Evolutionary conservation across 2,797 vertebrate genomes (phyloP).

Genomic region (Poeciliopsis paucimaculata): DNA sequence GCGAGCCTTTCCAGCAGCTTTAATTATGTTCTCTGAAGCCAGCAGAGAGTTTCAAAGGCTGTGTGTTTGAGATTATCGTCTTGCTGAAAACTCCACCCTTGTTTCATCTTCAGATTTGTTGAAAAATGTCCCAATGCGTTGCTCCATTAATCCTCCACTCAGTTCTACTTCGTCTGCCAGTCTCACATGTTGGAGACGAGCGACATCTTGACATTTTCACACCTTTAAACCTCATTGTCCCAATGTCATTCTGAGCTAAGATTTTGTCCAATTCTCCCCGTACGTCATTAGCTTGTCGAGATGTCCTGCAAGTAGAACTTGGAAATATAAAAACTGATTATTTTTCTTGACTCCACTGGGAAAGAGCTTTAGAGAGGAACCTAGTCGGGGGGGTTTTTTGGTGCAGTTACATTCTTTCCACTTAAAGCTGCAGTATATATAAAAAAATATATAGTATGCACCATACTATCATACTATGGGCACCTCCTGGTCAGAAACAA

Average conservation of each 20-base stretch:
- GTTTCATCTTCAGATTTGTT: not conserved
- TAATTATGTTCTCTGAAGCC: slow-evolving; percentile 2
- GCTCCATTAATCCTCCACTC: not conserved
- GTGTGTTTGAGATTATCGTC: slow-evolving; percentile 1
- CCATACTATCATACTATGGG: too few relatives aligned
- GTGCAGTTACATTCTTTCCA: not conserved
- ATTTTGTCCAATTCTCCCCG: not conserved
- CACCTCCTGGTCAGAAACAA: too few relatives aligned
- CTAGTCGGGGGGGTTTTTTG: not conserved
- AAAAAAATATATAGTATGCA: too few relatives aligned
- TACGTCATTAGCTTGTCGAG: not conserved
- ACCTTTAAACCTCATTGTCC: not conserved
- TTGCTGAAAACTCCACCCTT: not conserved
- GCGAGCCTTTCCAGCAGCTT: not conserved
- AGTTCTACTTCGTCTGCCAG: not conserved
- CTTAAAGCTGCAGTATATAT: not conserved
- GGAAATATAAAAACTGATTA: not conserved
- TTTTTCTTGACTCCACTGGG: not conserved
- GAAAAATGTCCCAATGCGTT: not conserved
- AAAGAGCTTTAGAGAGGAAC: not conserved
- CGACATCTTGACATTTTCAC: not conserved
- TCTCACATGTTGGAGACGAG: not conserved
- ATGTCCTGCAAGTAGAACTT: not conserved
- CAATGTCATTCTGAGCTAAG: not conserved
- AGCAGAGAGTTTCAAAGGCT: not conserved